Evolutionary conservation across 2,113 vertebrate species (phyloP).

Genomic region (Hirundichthys speculiger): DNA sequence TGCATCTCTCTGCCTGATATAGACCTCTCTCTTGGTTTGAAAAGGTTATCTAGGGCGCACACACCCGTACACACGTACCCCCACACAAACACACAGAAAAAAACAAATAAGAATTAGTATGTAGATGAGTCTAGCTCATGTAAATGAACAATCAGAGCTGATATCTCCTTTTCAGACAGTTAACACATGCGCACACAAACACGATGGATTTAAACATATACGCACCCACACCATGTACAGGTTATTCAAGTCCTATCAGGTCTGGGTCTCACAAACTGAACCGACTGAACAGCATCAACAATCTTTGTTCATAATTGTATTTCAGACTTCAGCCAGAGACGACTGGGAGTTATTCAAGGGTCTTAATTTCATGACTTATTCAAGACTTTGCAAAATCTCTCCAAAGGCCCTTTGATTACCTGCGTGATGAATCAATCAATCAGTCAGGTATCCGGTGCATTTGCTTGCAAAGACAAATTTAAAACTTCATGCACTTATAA

Average conservation of each 20-base stretch:
- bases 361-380: conserved; percentile 10
- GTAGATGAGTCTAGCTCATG: conserved; percentile 57
- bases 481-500: no score
- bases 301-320: conserved; percentile 32
- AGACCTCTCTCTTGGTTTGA: conserved; percentile 91
- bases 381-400: conserved; percentile 18
- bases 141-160: conserved; percentile 47
- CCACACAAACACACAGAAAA: conserved; percentile 12
- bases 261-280: not conserved
- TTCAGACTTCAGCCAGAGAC: conserved; percentile 28
- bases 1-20: conserved; percentile 97
- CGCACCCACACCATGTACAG: not conserved
- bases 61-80: conserved; percentile 21
- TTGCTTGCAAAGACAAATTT: no score
- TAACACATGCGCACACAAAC: not conserved
- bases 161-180: conserved; percentile 35
- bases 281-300: conserved; percentile 6
- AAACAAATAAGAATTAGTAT: conserved; percentile 63
- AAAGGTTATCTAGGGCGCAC: conserved; percentile 89
- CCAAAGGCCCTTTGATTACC: conserved; percentile 3
- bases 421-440: no score
- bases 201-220: not conserved
- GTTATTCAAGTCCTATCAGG: conserved; percentile 3
- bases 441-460: no score
- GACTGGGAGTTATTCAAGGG: conserved; percentile 11